Conservation (phyloP, 1,140 invertebrate genomes). For the Luehdorfia chinensis region DNA sequence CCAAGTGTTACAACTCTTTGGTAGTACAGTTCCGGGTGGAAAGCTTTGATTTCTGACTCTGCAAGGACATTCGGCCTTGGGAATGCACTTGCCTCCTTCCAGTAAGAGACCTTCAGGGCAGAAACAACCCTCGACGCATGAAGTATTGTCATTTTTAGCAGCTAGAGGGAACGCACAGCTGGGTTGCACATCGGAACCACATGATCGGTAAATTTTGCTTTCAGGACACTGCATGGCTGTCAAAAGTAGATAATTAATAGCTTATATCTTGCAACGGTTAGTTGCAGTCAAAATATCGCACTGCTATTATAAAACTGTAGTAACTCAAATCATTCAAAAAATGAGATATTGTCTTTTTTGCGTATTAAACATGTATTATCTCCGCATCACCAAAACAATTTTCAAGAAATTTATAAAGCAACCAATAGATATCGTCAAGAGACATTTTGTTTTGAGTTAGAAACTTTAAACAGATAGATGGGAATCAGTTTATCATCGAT, state of each 20-base stretch:
- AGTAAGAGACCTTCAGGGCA: slow-evolving; percentile 86
- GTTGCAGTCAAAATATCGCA: too few relatives aligned
- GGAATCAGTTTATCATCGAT: too few relatives aligned
- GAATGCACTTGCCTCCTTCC: slow-evolving; percentile 85
- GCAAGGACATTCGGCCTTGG: slow-evolving; percentile 86
- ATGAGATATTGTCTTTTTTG: too few relatives aligned
- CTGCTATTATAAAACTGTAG: too few relatives aligned
- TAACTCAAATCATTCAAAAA: too few relatives aligned
- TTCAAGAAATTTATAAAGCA: too few relatives aligned
- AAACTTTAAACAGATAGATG: too few relatives aligned
- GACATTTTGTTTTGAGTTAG: too few relatives aligned
- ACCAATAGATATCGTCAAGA: too few relatives aligned
- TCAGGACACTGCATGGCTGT: slow-evolving; percentile 83
- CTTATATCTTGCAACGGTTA: too few relatives aligned
- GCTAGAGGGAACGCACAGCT: slow-evolving; percentile 57
- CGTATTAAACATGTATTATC: too few relatives aligned
- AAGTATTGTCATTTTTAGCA: slow-evolving; percentile 40
- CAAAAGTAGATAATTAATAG: slow-evolving; percentile 6
- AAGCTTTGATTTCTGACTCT: slow-evolving; percentile 87
- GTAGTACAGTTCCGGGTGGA: slow-evolving; percentile 82
- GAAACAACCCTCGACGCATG: slow-evolving; percentile 91
- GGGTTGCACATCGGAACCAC: slow-evolving; percentile 79
- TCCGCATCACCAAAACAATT: too few relatives aligned
- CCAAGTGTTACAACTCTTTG: slow-evolving; percentile 92
- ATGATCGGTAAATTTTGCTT: slow-evolving; percentile 84